Evolutionary conservation across 2,797 vertebrate genomes (phyloP).

Genomic region (Steatocranus sp.): DNA sequence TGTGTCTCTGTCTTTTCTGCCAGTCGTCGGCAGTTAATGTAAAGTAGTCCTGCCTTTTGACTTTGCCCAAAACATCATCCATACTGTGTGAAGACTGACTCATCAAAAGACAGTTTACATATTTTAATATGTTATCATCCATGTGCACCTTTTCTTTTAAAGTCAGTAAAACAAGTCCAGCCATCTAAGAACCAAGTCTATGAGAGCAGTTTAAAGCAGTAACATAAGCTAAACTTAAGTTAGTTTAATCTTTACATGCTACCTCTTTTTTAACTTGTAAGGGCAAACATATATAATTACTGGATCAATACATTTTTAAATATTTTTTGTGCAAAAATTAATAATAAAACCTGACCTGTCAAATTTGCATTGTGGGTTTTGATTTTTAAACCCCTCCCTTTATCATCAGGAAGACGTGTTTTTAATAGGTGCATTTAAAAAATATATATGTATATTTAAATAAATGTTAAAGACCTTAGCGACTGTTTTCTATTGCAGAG

Average conservation of each 20-base stretch:
- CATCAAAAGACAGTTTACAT: not conserved
- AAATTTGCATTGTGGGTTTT: not conserved
- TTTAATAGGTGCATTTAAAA: not conserved
- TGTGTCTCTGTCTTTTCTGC: conserved; percentile 76
- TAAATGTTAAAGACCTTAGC: not conserved
- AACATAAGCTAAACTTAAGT: not conserved
- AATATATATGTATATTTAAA: not conserved
- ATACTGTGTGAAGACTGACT: not conserved
- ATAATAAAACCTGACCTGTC: not conserved
- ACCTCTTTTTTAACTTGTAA: not conserved
- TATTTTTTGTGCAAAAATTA: not conserved
- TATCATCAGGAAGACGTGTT: not conserved
- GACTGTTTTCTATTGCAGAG: not conserved
- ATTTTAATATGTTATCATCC: not conserved
- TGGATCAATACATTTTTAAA: not conserved
- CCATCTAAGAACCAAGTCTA: not conserved
- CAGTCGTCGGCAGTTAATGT: conserved; percentile 52
- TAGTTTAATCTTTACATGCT: not conserved
- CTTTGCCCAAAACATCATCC: not conserved
- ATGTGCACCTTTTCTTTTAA: not conserved
- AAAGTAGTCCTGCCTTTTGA: not conserved
- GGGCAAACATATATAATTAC: not conserved
- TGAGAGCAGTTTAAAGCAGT: accelerated
- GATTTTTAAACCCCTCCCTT: not conserved
- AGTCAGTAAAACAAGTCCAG: not conserved